phyloP scores from a whole-genome alignment of 2,797 vertebrate genomes.

The Dendrocincla tyrannina region DNA sequence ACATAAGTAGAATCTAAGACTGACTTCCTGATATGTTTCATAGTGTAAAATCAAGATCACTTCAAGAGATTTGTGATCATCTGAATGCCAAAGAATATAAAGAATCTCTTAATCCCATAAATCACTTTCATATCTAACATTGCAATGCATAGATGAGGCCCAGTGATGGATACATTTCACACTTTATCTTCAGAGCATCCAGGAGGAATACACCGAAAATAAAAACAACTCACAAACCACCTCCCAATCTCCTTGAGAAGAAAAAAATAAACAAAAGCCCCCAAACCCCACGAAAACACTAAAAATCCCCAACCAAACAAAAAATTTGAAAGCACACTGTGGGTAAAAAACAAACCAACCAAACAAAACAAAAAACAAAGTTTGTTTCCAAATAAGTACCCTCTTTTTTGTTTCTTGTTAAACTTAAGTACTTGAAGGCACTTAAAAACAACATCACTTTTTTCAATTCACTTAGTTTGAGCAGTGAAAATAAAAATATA shows the following conservation, averaged over 20 bases:
- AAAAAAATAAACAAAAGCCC: accelerated
- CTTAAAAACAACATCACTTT: not conserved
- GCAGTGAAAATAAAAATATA: not conserved
- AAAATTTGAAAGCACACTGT: not conserved
- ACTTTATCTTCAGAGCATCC: not conserved
- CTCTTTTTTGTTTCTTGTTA: not conserved
- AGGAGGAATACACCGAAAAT: not conserved
- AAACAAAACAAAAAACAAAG: not conserved
- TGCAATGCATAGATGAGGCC: not conserved
- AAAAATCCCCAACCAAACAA: not conserved
- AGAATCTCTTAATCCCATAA: not conserved
- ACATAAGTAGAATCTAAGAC: not conserved
- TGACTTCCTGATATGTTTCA: not conserved
- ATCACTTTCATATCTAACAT: not conserved
- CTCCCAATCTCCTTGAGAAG: accelerated
- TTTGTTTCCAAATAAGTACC: not conserved
- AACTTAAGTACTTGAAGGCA: not conserved
- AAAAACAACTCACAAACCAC: not conserved
- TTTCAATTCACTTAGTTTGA: not conserved
- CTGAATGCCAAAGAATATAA: not conserved
- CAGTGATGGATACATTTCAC: not conserved
- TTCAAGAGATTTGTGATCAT: not conserved
- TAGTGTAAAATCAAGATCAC: not conserved
- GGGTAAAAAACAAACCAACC: no score
- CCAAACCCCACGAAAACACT: no score